Percentiles rank a stretch among this genome's conserved stretches.
These are phyloP conservation scores for Cyanoliseus patagonus DNA, from an alignment of 2,113 vertebrate species.

Conservation along the genomic window DNA sequence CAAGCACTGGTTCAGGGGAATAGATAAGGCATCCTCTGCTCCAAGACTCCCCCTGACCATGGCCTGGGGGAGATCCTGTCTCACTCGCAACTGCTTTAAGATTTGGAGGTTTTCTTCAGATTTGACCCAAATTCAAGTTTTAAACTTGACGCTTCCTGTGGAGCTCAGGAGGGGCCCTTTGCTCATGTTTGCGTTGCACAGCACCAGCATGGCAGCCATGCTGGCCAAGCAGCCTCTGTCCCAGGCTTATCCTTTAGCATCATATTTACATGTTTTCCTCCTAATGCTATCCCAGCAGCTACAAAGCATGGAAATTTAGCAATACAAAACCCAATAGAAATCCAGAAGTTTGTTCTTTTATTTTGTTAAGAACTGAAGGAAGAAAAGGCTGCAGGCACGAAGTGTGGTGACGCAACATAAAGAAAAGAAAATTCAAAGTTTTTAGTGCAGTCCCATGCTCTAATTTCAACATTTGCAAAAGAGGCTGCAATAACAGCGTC, in stretches of 20 bases:
- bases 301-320: neutral
- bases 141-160: neutral
- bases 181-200: fast-evolving
- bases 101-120: neutral
- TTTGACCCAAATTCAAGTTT: neutral
- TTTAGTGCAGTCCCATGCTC: neutral
- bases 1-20: neutral
- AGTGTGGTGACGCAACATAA: neutral
- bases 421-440: neutral
- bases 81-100: neutral
- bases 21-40: neutral
- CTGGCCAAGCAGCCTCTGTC: neutral
- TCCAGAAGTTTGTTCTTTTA: neutral
- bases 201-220: fast-evolving
- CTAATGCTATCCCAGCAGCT: neutral
- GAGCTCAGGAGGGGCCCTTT: neutral
- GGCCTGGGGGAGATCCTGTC: neutral
- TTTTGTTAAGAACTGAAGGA: neutral
- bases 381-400: neutral
- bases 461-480: neutral
- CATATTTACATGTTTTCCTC: neutral
- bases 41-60: fast-evolving
- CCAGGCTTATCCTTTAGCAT: neutral
- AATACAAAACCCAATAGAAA: neutral
- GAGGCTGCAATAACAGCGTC: neutral